Conservation (phyloP, 1,140 invertebrate genomes). For the Heliothis subflexa region DNA sequence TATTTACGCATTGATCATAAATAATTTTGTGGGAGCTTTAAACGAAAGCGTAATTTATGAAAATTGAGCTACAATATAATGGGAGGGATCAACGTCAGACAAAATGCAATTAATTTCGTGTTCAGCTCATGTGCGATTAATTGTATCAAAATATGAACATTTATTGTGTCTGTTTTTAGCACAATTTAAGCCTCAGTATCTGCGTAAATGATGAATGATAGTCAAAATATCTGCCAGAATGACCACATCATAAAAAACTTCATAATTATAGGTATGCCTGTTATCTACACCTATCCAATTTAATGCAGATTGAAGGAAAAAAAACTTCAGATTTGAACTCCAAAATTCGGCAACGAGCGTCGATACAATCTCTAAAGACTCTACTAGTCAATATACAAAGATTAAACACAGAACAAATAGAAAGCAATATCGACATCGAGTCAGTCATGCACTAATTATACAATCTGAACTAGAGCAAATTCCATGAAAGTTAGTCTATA, state of each 20-base stretch:
- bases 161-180: neutral
- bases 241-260: neutral
- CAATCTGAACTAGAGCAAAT: slow-evolving; percentile 8
- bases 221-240: neutral
- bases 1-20: neutral
- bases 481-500: neutral
- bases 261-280: too few relatives aligned
- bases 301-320: too few relatives aligned
- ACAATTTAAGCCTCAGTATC: neutral
- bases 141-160: neutral
- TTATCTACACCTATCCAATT: too few relatives aligned
- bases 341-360: too few relatives aligned
- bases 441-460: neutral
- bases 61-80: neutral
- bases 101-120: slow-evolving; percentile 15
- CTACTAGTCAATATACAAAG: too few relatives aligned
- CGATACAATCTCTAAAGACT: too few relatives aligned
- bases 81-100: slow-evolving; percentile 3
- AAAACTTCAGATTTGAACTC: too few relatives aligned
- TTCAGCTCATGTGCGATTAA: slow-evolving; percentile 2
- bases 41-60: slow-evolving; percentile 5
- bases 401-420: neutral
- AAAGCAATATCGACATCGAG: neutral
- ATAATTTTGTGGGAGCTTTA: neutral
- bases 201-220: neutral